These are phyloP conservation scores for Kuschelorhynchus macadamiae DNA, from an alignment of 2,888 invertebrate species.

Conservation along the genomic window DNA sequence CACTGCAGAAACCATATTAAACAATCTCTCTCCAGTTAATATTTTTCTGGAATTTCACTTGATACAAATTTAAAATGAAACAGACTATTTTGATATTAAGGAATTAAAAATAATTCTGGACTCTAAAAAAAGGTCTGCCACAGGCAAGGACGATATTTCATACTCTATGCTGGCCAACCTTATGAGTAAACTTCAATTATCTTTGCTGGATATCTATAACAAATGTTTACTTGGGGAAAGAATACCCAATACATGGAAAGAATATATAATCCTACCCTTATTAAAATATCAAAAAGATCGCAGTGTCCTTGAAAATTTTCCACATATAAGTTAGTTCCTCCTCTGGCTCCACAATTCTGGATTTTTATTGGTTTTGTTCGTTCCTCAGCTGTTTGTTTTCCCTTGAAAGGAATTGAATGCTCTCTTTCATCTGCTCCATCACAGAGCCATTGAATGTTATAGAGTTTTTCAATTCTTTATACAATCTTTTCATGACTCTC, in stretches of 20 bases:
- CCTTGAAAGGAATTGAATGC: too few relatives aligned
- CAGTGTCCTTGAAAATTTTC: background rate
- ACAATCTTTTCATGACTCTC: too few relatives aligned
- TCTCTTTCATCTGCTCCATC: too few relatives aligned
- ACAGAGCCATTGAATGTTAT: too few relatives aligned
- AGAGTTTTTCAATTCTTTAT: too few relatives aligned
- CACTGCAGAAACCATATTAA: background rate
- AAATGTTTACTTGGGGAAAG: background rate
- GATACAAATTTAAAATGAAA: background rate
- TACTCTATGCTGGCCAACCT: background rate
- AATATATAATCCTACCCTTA: too few relatives aligned
- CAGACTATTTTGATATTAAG: background rate
- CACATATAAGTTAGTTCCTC: too few relatives aligned
- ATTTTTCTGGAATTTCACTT: background rate
- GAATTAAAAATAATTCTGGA: slow-evolving; percentile 1
- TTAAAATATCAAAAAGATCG: background rate
- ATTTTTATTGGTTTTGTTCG: too few relatives aligned
- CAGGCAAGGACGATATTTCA: slow-evolving; percentile 8
- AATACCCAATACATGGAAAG: background rate
- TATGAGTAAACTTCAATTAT: background rate
- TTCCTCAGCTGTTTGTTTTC: too few relatives aligned
- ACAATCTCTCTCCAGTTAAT: background rate
- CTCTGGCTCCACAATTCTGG: too few relatives aligned
- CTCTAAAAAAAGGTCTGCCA: background rate
- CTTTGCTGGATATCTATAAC: slow-evolving; percentile 6